Base-by-base conservation (phyloP, 2,113 vertebrate genomes). In the Onychostruthus taczanowskii region DNA sequence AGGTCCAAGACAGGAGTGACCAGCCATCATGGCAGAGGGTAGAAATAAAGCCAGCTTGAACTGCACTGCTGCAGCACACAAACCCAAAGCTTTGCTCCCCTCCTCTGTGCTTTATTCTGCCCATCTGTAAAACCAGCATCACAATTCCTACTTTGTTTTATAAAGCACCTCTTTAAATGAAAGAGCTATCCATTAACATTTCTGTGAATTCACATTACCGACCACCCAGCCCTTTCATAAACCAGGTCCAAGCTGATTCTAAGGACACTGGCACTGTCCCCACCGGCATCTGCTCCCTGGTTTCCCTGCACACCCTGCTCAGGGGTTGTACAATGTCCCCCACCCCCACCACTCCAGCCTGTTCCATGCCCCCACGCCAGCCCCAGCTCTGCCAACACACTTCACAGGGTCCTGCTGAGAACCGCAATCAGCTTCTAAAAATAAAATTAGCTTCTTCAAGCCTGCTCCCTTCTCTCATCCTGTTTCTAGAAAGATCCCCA, bases 151-250 rank as follows among this genome's bases (percentile, higher is more conserved):
- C 82, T 92, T 43, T 47, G 58, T 24, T 94, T 90, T 19, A 63
- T 47, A 85, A 88, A 84, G 75, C 35, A 62, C 47, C 50, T 80
- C 74, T 93, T 39, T 30, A 68, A 95, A 82, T 27, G 7, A 68
- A 95, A 93, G 26, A 31, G 58, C 58, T 49, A 21, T 8, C 26
- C 79, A 90, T 90, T 90, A 88, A 88, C 82, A 53, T 49, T 64
- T 46, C 70, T 49, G 43, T 93, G 82, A 88, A 80, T 73, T 84
- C 78, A 37, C 67, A 31, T 20, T 14, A 69, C 58, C 12, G 81
- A 93, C 74, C 89, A 91, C 85, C 68, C 76, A 89, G 2, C 8
- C 83, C 52, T 85, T 50, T 13, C 4, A 4, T 21, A 87, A 66
- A 44, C 17, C 59, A 33, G 78, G 39, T 53, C 53, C 90, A 52